Evolutionary conservation across 30 jellyfish, hydroid and myxozoan genomes (phyloP).

Genomic region (Cassiopea xamachana): DNA sequence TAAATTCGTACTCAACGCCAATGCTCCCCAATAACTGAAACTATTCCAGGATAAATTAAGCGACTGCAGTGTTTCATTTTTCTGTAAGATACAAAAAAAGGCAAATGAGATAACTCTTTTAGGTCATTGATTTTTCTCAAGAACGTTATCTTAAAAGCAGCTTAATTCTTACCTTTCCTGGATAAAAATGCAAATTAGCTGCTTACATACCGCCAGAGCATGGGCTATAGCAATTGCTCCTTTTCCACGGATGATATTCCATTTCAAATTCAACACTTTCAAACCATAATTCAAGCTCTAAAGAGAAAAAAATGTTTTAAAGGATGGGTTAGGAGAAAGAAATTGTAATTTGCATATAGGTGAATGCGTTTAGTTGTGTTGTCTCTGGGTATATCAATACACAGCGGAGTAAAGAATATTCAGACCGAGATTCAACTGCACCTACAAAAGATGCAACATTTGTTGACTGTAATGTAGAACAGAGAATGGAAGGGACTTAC

Average conservation of each 20-base stretch:
- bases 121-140: background rate
- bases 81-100: conserved; percentile 41
- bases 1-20: conserved; percentile 72
- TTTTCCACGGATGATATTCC: conserved; percentile 78
- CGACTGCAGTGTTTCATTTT: conserved; percentile 56
- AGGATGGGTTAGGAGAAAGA: no score
- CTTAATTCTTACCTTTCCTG: no score
- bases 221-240: conserved; percentile 86
- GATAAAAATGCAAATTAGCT: no score
- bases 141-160: no score
- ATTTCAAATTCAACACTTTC: conserved; percentile 39
- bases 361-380: no score
- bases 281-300: conserved; percentile 72
- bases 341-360: no score
- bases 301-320: background rate
- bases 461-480: background rate
- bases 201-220: conserved; percentile 60
- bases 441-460: background rate
- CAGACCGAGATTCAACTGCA: background rate
- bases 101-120: background rate
- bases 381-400: no score
- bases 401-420: no score
- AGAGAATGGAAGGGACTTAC: conserved; percentile 19
- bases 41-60: conserved; percentile 88
- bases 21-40: conserved; percentile 68